A percentile compares a stretch with the other conserved stretches of the same genome.
phyloP scores from a whole-genome alignment of 2,888 invertebrate species.

The Hoplodrina ambigua region DNA sequence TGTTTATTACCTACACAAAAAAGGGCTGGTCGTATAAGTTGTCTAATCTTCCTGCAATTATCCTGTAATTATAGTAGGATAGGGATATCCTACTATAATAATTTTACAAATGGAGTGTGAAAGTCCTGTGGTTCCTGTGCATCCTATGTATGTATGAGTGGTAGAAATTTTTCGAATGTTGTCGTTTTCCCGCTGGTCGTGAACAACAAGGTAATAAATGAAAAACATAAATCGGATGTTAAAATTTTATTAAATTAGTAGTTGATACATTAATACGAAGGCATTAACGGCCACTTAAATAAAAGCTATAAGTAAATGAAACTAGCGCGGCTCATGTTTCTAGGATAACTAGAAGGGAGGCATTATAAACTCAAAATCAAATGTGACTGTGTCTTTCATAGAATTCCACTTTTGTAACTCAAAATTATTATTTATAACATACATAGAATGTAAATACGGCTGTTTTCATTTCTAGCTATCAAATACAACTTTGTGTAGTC shows the following conservation, averaged over 20 bases:
- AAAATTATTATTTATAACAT: slow-evolving; percentile 54
- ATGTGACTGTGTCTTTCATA: slow-evolving; percentile 50
- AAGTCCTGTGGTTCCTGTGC: too few species aligned
- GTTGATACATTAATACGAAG: slow-evolving; percentile 82
- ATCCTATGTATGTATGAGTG: too few species aligned
- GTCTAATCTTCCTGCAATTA: too few species aligned
- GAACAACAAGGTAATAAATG: slow-evolving; percentile 15
- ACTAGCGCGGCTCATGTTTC: slow-evolving; percentile 70
- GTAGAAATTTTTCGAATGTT: too few species aligned
- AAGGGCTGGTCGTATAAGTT: too few species aligned
- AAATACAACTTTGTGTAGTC: slow-evolving; percentile 28
- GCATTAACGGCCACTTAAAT: slow-evolving; percentile 79
- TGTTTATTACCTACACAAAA: too few species aligned
- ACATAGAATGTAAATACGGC: slow-evolving; percentile 24
- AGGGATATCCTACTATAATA: too few species aligned
- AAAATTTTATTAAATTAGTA: slow-evolving; percentile 76
- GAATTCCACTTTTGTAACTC: slow-evolving; percentile 49
- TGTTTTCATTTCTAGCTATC: slow-evolving; percentile 13
- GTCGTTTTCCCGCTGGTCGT: too few species aligned
- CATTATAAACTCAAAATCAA: slow-evolving; percentile 44
- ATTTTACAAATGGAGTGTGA: too few species aligned
- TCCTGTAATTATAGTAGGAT: too few species aligned
- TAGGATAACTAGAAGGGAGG: slow-evolving; percentile 76
- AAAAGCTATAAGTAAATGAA: slow-evolving; percentile 77
- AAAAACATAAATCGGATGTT: slow-evolving; percentile 53